Evolutionary conservation across 1,140 invertebrate genomes (phyloP).

Genomic region (Homarus americanus): DNA sequence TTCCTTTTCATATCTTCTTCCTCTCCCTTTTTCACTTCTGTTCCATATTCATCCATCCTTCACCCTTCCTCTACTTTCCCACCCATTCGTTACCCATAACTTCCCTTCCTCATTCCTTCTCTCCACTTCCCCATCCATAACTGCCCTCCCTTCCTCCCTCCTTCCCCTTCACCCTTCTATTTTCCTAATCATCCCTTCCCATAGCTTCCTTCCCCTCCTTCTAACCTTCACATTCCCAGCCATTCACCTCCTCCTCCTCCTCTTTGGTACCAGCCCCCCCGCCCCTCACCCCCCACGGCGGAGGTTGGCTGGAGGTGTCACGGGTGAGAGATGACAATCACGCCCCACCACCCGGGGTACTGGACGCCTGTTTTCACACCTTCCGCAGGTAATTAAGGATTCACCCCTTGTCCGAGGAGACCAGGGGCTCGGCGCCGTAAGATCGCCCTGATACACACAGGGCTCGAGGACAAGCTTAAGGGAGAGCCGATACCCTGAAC

Average conservation of each 20-base stretch:
- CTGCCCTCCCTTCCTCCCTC: neutral
- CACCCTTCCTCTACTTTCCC: neutral
- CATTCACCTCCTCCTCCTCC: neutral
- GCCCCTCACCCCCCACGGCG: neutral
- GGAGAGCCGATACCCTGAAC: neutral
- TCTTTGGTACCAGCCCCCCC: neutral
- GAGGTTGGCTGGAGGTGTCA: slow-evolving; percentile 48
- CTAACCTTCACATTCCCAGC: neutral
- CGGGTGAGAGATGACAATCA: slow-evolving; percentile 63
- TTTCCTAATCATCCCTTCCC: neutral
- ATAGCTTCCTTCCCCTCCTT: neutral
- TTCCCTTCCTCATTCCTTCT: too few species aligned
- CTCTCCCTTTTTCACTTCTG: too few species aligned
- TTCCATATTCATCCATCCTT: neutral
- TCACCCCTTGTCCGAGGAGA: slow-evolving; percentile 62
- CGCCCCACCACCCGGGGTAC: slow-evolving; percentile 46
- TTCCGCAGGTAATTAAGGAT: slow-evolving; percentile 65
- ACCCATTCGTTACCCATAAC: too few species aligned
- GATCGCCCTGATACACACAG: slow-evolving; percentile 19
- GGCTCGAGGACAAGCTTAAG: neutral
- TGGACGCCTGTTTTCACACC: slow-evolving; percentile 68
- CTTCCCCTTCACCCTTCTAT: neutral
- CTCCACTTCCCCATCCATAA: too few species aligned
- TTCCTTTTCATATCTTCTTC: too few species aligned
- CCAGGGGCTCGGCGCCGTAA: neutral